These are phyloP conservation scores for Helicolenus hilgendorfi DNA, from an alignment of 2,797 vertebrate genomes.

Conservation along the genomic window DNA sequence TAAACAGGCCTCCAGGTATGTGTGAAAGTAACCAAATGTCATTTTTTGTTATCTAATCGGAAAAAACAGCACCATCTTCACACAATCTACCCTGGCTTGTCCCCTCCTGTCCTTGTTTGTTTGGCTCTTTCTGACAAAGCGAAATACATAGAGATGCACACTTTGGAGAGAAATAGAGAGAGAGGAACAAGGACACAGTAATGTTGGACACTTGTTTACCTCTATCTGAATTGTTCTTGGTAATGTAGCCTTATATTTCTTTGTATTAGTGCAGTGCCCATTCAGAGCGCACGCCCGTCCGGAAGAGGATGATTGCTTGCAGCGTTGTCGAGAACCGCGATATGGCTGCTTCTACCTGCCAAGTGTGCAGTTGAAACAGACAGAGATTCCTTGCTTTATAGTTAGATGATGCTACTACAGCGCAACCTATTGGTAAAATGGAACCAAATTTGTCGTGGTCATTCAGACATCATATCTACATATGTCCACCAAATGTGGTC, in stretches of 20 bases:
- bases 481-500: too few species aligned
- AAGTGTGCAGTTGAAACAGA: too few species aligned
- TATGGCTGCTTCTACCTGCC: too few species aligned
- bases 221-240: not conserved
- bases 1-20: not conserved
- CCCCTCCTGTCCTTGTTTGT: constrained; percentile 18
- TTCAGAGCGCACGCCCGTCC: too few species aligned
- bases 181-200: not conserved
- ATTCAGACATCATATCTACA: too few species aligned
- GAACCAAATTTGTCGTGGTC: too few species aligned
- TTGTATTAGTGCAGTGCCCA: too few species aligned
- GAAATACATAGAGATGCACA: not conserved
- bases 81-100: not conserved
- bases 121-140: constrained; percentile 4
- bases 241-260: not conserved
- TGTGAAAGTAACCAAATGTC: constrained; percentile 3
- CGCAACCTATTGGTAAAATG: too few species aligned
- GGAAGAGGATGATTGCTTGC: too few species aligned
- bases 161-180: not conserved
- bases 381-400: too few species aligned
- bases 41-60: not conserved
- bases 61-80: not conserved
- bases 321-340: too few species aligned
- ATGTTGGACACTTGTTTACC: not conserved
- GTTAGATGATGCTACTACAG: too few species aligned